Percentiles rank a stretch among this genome's conserved stretches.
phyloP scores from a whole-genome alignment of 2,888 invertebrate genomes.

The Deroplatys truncata region DNA sequence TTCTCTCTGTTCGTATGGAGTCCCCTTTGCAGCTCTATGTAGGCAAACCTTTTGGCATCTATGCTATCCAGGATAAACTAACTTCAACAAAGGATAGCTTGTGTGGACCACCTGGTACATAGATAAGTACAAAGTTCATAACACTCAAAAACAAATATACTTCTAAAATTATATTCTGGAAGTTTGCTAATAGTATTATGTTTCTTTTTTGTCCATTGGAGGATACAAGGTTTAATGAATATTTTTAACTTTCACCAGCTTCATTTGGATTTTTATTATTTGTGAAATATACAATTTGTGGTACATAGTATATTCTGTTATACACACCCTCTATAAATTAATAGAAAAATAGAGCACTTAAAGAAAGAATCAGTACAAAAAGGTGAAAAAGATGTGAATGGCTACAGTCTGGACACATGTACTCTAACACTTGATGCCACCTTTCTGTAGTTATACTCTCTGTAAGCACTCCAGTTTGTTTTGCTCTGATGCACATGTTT shows the following conservation, averaged over 20 bases:
- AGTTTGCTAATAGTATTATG: too few species aligned
- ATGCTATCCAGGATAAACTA: too few species aligned
- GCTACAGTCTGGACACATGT: background rate
- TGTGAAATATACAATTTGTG: background rate
- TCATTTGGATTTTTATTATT: background rate
- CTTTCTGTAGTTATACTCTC: background rate
- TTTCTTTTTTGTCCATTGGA: too few species aligned
- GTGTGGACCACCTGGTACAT: too few species aligned
- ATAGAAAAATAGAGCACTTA: background rate
- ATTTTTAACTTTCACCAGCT: too few species aligned
- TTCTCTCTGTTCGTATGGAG: too few species aligned
- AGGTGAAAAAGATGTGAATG: background rate
- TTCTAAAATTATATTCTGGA: too few species aligned
- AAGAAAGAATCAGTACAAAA: background rate
- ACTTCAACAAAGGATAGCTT: too few species aligned
- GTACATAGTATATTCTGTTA: background rate
- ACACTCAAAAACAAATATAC: too few species aligned
- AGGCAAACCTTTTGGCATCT: too few species aligned
- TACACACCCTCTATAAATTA: background rate
- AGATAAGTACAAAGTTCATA: too few species aligned
- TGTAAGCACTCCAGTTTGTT: background rate
- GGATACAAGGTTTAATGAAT: background rate
- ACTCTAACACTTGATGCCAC: background rate
- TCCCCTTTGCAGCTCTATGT: too few species aligned
- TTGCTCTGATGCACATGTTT: background rate